Conservation (phyloP, 2,113 vertebrate species). For the Calyptomena viridis region DNA sequence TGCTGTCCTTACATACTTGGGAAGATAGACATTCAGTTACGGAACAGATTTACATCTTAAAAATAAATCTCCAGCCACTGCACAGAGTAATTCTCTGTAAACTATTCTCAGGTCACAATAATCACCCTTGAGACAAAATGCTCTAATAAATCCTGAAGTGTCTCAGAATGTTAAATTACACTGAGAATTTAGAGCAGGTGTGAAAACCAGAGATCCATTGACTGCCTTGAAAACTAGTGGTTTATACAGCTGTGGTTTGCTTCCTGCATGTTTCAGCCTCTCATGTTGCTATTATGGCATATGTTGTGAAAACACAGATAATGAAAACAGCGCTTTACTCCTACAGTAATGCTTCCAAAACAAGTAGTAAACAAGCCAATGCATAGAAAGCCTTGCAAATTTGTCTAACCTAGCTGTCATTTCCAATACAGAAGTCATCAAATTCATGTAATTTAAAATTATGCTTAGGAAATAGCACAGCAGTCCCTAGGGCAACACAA, state of each 20-base stretch:
- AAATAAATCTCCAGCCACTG: neutral
- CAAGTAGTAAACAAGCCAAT: neutral
- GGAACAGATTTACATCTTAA: neutral
- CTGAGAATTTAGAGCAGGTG: constrained; percentile 19
- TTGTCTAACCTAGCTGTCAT: neutral
- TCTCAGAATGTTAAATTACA: neutral
- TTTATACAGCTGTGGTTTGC: constrained; percentile 6
- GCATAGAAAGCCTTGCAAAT: neutral
- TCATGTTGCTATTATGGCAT: neutral
- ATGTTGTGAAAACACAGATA: neutral
- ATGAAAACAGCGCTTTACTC: neutral
- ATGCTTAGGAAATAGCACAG: neutral
- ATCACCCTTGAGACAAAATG: neutral
- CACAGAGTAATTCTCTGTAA: neutral
- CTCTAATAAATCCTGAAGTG: neutral
- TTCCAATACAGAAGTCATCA: neutral
- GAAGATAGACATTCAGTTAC: neutral
- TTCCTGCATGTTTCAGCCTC: neutral
- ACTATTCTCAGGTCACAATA: neutral
- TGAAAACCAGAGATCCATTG: neutral
- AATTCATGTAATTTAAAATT: neutral
- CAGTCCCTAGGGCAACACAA: neutral
- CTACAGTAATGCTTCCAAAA: neutral
- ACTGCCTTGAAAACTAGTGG: neutral
- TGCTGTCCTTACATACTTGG: neutral